Evolutionary conservation across 2,888 invertebrate genomes (phyloP).

Genomic region (Scaptomyza tumidula): DNA sequence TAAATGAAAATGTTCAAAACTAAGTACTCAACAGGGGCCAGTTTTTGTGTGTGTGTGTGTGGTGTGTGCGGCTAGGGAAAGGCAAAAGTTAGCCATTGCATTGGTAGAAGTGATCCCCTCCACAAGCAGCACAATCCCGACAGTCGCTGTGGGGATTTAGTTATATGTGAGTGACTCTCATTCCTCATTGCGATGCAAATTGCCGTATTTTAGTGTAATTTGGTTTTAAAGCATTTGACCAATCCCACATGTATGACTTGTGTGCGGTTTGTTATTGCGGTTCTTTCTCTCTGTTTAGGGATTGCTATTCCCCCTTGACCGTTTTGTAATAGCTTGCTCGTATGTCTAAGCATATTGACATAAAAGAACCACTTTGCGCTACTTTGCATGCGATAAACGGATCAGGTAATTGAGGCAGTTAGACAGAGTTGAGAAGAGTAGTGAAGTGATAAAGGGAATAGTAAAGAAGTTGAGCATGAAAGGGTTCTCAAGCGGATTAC

Average conservation of each 20-base stretch:
- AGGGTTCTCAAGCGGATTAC: conserved; percentile 36
- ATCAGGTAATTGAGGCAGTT: conserved; percentile 60
- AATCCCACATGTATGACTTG: conserved; percentile 11
- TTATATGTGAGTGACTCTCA: conserved; percentile 4
- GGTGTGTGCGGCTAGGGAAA: conserved; percentile 5
- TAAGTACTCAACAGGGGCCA: not conserved
- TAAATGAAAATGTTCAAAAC: not conserved
- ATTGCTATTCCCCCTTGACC: conserved; percentile 5
- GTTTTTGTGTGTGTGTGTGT: not conserved
- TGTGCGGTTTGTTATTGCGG: conserved; percentile 1
- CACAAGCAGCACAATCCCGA: not conserved
- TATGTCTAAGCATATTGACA: conserved; percentile 50
- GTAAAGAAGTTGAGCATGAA: not conserved
- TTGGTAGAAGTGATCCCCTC: conserved; percentile 15
- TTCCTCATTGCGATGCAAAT: conserved; percentile 69
- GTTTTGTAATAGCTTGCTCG: conserved; percentile 28
- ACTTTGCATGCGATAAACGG: conserved; percentile 46
- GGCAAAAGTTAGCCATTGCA: conserved; percentile 50
- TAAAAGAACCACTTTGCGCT: conserved; percentile 25
- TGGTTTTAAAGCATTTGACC: conserved; percentile 53
- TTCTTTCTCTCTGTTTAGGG: not conserved
- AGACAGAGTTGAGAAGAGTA: not conserved
- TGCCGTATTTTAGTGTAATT: conserved; percentile 71
- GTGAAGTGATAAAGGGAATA: not conserved
- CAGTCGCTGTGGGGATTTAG: conserved; percentile 13